Base-by-base conservation (phyloP, 2,113 vertebrate species). In the Meleagris gallopavo region DNA sequence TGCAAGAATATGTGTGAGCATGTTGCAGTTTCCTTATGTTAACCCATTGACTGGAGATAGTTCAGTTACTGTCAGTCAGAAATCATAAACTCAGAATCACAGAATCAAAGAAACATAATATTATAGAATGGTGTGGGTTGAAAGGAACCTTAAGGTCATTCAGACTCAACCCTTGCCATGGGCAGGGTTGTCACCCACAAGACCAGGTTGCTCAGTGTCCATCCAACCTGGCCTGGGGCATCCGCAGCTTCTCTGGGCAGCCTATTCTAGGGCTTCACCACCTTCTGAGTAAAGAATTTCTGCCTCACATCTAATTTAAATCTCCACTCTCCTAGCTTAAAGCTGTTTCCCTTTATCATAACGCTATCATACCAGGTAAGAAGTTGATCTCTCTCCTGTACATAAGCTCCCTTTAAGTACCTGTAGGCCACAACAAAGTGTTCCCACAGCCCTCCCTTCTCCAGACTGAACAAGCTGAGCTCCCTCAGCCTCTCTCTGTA, bases 21-120 rank as follows among this genome's bases (percentile, higher is more conserved):
- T 40, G 41, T 54, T 74, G 34, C 50, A 52, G 41, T 77, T 89
- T 89, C 18, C 46, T 19, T 22, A 65, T 20, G 48, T 25, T 14
- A 32, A 20, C 32, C 43, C 38, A 17, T 8, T 0, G 0, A 43
- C 2, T 0, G 2, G 69, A 19, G 12, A 91, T 85, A 83, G 36
- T 70, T 77, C 52, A 55, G 6, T 55, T 62, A 32, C 29, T 6
- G 3, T 9, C 43, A 41, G 14, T 13, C 19, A 57, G 29, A 38
- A 10, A 57, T 57, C 30, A 55, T 55, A 57, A 27, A 54, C 15
- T 54, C 27, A 29, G 30, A 57, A 57, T 57, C 30, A 57, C 54
- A 57, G 17, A 54, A 54, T 54, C 25, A 54, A 29, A 54, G 52
- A 30, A 54, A 30, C 8, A 10, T 30, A 54, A 5, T 54, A 57